A percentile compares a stretch with the other conserved stretches of the same genome.
Evolutionary conservation across 2,888 invertebrate genomes (phyloP).

Genomic region (Drosophila neotestacea): DNA sequence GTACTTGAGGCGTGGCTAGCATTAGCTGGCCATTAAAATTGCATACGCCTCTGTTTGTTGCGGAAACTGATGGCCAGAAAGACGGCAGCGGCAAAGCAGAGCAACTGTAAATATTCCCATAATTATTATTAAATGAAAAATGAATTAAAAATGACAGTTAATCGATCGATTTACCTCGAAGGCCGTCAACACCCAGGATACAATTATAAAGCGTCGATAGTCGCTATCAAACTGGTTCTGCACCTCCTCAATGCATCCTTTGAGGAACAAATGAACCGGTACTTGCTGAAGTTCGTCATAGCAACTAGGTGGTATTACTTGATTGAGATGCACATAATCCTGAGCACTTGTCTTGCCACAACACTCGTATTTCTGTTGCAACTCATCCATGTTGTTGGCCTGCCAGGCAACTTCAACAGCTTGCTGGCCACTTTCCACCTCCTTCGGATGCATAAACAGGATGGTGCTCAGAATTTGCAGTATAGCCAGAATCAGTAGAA

Average conservation of each 20-base stretch:
- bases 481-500: slow-evolving; percentile 90
- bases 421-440: slow-evolving; percentile 86
- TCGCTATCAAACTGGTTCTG: slow-evolving; percentile 72
- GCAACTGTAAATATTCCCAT: slow-evolving; percentile 59
- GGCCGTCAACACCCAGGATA: slow-evolving; percentile 89
- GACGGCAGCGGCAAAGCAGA: slow-evolving; percentile 71
- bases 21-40: slow-evolving; percentile 67
- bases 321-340: slow-evolving; percentile 76
- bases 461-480: slow-evolving; percentile 90
- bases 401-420: slow-evolving; percentile 86
- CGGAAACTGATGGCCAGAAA: slow-evolving; percentile 79
- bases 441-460: slow-evolving; percentile 88
- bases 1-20: slow-evolving; percentile 55
- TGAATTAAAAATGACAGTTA: no score
- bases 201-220: slow-evolving; percentile 87
- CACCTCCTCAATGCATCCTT: slow-evolving; percentile 76
- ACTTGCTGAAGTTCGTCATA: slow-evolving; percentile 63
- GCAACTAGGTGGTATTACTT: slow-evolving; percentile 76
- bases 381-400: slow-evolving; percentile 72
- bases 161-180: slow-evolving; percentile 87
- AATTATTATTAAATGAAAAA: slow-evolving; percentile 7
- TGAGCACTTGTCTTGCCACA: slow-evolving; percentile 82
- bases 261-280: slow-evolving; percentile 60
- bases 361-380: slow-evolving; percentile 80
- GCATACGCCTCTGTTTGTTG: slow-evolving; percentile 82